phyloP scores from a whole-genome alignment of 2,113 vertebrate species.

The Calidris pugnax region DNA sequence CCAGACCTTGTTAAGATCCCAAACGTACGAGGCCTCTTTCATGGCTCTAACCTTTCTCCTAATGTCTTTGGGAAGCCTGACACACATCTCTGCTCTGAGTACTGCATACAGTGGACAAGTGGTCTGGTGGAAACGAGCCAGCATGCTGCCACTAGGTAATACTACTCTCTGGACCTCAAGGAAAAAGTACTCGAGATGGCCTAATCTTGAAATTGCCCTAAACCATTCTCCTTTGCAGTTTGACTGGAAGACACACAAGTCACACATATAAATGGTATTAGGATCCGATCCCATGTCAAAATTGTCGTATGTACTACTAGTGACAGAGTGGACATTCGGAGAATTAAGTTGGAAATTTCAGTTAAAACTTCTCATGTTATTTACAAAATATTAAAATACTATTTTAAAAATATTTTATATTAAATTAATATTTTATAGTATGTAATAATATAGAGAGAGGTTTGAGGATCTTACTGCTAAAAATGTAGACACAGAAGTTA shows the following conservation, averaged over 20 bases:
- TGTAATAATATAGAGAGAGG: not conserved
- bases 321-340: not conserved
- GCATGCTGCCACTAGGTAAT: not conserved
- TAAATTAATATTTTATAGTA: not conserved
- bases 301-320: not conserved
- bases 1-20: not conserved
- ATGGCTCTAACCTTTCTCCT: not conserved
- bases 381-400: not conserved
- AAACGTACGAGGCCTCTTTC: not conserved
- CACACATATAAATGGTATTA: not conserved
- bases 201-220: not conserved
- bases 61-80: not conserved
- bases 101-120: not conserved
- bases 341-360: not conserved
- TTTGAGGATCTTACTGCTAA: not conserved
- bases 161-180: not conserved
- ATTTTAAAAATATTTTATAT: not conserved
- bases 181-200: not conserved
- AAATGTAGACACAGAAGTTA: not conserved
- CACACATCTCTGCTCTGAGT: not conserved
- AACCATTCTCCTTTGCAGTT: not conserved
- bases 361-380: not conserved
- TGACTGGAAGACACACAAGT: not conserved
- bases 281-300: not conserved
- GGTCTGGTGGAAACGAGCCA: not conserved